Conservation (phyloP, 1,140 invertebrate species). For the Leptoteleia sp. region DNA sequence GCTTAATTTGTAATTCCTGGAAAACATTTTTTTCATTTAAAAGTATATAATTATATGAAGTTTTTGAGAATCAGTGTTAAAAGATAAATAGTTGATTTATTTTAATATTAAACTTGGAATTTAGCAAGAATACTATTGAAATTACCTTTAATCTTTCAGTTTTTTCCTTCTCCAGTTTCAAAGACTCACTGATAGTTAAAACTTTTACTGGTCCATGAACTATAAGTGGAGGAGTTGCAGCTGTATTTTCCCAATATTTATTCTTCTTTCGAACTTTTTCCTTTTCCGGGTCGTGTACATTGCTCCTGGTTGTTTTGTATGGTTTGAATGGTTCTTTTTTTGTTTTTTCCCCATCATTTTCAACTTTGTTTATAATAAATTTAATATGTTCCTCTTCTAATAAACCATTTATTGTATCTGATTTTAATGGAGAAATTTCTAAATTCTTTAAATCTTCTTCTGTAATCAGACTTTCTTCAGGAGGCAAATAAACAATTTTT, state of each 20-base stretch:
- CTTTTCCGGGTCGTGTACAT: conserved; percentile 84
- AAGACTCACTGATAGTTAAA: conserved; percentile 83
- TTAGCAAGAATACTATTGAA: neutral
- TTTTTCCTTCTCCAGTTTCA: conserved; percentile 82
- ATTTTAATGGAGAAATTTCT: conserved; percentile 5
- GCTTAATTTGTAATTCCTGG: conserved; percentile 79
- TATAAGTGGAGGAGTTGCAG: conserved; percentile 84
- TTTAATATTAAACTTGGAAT: neutral
- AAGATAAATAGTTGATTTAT: neutral
- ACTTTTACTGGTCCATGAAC: conserved; percentile 82
- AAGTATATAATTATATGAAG: no score
- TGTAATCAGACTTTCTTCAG: conserved; percentile 83
- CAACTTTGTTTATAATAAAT: conserved; percentile 83
- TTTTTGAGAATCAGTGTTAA: no score
- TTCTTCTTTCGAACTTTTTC: conserved; percentile 83
- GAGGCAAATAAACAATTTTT: conserved; percentile 81
- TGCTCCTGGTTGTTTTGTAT: conserved; percentile 84
- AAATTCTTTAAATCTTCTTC: conserved; percentile 84
- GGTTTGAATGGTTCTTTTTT: conserved; percentile 82
- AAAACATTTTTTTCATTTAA: conserved; percentile 14
- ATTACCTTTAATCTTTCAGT: conserved; percentile 76
- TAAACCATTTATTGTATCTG: neutral
- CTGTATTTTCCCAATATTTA: conserved; percentile 86
- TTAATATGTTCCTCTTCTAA: conserved; percentile 79
- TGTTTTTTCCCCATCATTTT: conserved; percentile 75